Evolutionary conservation across 37 sponge, comb jelly and placozoan species (phyloP), one percentile per base, ranked within the genome.

Genomic region (Crambe crambe): DNA sequence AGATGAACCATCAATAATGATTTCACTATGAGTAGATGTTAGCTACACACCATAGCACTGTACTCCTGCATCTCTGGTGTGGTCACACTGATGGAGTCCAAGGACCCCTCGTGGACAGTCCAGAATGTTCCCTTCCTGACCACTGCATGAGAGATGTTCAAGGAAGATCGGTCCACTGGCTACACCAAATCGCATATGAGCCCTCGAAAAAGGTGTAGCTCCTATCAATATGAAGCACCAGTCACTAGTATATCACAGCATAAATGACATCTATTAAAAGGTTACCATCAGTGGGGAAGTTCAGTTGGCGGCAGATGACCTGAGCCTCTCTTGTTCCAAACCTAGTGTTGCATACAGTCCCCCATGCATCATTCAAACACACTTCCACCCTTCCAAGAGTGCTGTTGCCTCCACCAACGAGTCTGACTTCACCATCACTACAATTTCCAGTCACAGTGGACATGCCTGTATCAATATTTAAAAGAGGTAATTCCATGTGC

Each of bases 391-490:
- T 56, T 30, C 81, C 81, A n/a, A 54, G 58, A 25, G 27, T 23
- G 39, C n/a, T 40, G 61, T 62, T 56, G 37, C 21, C 29, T 37
- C 81, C 81, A 43, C 81, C 81, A 35, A 72, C 81, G 4, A 81
- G 40, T 17, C 81, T 58, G 32, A 81, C 8, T 36, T 81, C 61
- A 54, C 81, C 81, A 81, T 81, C 72, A 81, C 39, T 81, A 39
- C 81, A 81, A 25, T 64, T 63, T 1, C 58, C 75, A 75, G 31
- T 9, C 34, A 32, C 2, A 65, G 35, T 32, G 3, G 66, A 65
- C 10, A n/a, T n/a, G n/a, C n/a, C n/a, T n/a, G n/a, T n/a, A n/a
- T n/a, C n/a, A n/a, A n/a, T n/a, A n/a, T n/a, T n/a, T n/a, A n/a
- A n/a, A n/a, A n/a, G n/a, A n/a, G n/a, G n/a, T n/a, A n/a, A n/a